Conservation (phyloP, 2,888 invertebrate genomes). For the Crematogaster levior region DNA sequence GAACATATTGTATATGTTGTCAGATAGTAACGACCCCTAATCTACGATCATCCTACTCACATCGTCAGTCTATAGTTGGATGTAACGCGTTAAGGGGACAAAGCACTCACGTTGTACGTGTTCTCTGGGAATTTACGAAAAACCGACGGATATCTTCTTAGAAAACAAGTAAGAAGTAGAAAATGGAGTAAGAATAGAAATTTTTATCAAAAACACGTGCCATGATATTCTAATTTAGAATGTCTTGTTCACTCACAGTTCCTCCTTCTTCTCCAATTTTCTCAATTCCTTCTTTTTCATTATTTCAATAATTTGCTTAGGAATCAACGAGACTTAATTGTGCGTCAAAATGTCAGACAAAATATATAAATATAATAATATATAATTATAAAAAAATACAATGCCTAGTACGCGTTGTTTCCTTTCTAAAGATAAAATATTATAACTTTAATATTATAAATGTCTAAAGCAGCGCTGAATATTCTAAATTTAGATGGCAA, state of each 20-base stretch:
- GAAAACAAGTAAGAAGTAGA: not conserved
- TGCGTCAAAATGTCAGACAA: too few relatives aligned
- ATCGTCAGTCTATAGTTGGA: conserved; percentile 70
- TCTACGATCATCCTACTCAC: conserved; percentile 64
- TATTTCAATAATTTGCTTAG: too few relatives aligned
- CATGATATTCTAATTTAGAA: too few relatives aligned
- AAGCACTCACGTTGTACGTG: not conserved
- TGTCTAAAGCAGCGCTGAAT: not conserved
- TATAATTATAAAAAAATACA: too few relatives aligned
- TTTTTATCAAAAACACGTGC: not conserved
- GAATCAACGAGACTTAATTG: too few relatives aligned
- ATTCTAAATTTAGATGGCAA: conserved; percentile 10
- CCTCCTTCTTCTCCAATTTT: too few relatives aligned
- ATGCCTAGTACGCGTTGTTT: not conserved
- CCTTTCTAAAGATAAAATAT: not conserved
- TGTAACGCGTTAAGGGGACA: conserved; percentile 61
- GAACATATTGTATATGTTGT: conserved; percentile 69
- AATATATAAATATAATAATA: too few relatives aligned
- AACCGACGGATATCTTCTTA: not conserved
- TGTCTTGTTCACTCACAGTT: too few relatives aligned
- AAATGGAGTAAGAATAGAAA: not conserved
- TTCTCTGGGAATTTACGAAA: conserved; percentile 42
- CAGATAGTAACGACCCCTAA: conserved; percentile 75
- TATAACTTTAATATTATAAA: not conserved
- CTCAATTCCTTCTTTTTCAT: too few relatives aligned